Evolutionary conservation across 2,888 invertebrate species (phyloP).

Genomic region (Drosophila nigricruria): DNA sequence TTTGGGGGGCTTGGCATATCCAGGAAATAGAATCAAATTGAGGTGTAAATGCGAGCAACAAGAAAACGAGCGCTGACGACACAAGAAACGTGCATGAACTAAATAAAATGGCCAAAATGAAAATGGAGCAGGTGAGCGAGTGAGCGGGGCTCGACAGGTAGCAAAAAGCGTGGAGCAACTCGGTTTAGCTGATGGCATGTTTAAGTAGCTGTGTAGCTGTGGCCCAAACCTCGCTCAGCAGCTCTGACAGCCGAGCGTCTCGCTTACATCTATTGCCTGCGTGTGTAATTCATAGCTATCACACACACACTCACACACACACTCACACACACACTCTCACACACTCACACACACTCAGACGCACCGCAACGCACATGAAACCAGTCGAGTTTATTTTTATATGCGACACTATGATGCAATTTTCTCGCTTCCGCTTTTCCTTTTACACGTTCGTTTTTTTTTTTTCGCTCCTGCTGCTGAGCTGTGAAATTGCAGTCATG

Average conservation of each 20-base stretch:
- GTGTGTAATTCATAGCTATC: slow-evolving; percentile 78
- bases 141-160: background rate
- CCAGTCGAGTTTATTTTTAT: slow-evolving; percentile 77
- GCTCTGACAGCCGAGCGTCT: slow-evolving; percentile 33
- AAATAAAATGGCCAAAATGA: slow-evolving; percentile 51
- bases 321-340: background rate
- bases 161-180: slow-evolving; percentile 39
- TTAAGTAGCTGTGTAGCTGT: slow-evolving; percentile 67
- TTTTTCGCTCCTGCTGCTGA: slow-evolving; percentile 52
- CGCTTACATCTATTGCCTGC: slow-evolving; percentile 66
- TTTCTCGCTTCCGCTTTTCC: slow-evolving; percentile 73
- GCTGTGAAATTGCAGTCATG: slow-evolving; percentile 72
- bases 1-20: slow-evolving; percentile 39
- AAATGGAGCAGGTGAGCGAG: background rate
- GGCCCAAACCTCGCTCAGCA: background rate
- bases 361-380: slow-evolving; percentile 56
- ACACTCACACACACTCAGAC: background rate
- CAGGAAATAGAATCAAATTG: slow-evolving; percentile 81
- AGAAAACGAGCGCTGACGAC: slow-evolving; percentile 40
- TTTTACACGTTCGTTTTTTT: slow-evolving; percentile 26
- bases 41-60: slow-evolving; percentile 80
- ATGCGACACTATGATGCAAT: slow-evolving; percentile 80
- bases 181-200: slow-evolving; percentile 70
- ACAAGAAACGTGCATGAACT: slow-evolving; percentile 60
- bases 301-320: slow-evolving; percentile 21